A percentile compares a stretch with the other conserved stretches of the same genome.
These are phyloP conservation scores for Drosophila mojavensis DNA, from an alignment of 1,140 invertebrate genomes.

Conservation along the genomic window DNA sequence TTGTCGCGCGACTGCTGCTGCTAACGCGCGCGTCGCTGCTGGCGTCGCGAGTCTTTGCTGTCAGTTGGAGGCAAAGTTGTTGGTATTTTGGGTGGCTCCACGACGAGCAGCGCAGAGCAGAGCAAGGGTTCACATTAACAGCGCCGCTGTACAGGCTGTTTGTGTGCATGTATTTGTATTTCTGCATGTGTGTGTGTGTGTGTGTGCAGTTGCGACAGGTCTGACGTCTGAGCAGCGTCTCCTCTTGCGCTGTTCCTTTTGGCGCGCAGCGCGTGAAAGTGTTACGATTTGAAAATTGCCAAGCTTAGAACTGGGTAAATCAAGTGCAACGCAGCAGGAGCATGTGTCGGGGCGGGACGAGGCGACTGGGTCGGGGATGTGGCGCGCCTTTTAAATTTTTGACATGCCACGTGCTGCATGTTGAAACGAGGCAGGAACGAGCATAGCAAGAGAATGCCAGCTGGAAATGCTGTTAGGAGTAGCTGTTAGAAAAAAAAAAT, in stretches of 20 bases:
- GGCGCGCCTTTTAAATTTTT: conserved; percentile 31
- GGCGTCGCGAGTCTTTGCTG: conserved; percentile 76
- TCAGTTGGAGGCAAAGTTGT: conserved; percentile 41
- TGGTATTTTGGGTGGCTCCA: conserved; percentile 41
- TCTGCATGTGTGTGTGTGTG: conserved; percentile 10
- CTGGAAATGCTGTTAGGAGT: neutral
- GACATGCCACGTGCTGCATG: conserved; percentile 35
- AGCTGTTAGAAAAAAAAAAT: too few species aligned
- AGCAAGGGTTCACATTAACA: conserved; percentile 47
- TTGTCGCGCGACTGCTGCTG: conserved; percentile 61
- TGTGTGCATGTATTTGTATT: conserved; percentile 8
- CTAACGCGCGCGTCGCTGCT: conserved; percentile 58
- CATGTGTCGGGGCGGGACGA: neutral
- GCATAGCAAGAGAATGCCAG: neutral
- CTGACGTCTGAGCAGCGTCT: conserved; percentile 48
- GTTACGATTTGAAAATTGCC: conserved; percentile 74
- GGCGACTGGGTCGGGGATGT: neutral
- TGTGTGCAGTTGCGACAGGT: conserved; percentile 58
- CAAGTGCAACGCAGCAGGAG: conserved; percentile 36
- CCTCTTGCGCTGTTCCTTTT: conserved; percentile 54
- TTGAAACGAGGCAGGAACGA: conserved; percentile 16
- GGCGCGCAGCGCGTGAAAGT: conserved; percentile 64
- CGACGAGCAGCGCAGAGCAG: conserved; percentile 33
- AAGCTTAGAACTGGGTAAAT: conserved; percentile 79
- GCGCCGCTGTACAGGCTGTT: conserved; percentile 36